Conservation (phyloP, 2,113 vertebrate genomes). For the Mirza zaza region DNA sequence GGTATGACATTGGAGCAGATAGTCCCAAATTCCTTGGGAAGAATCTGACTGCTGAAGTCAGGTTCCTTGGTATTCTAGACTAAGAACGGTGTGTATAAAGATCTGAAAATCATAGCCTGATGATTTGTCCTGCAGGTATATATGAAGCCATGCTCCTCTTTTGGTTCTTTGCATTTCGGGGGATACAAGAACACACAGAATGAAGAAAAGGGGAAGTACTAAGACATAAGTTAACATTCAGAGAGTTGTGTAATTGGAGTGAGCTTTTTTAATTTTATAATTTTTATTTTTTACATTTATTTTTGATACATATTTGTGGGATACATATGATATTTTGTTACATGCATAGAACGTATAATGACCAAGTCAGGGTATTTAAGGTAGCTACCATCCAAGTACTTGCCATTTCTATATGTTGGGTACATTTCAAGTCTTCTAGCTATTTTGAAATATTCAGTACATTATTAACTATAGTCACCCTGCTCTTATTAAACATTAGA, state of each 20-base stretch:
- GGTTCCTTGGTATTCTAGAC: background rate
- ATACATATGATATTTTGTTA: background rate
- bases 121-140: background rate
- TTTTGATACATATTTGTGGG: background rate
- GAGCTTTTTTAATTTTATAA: background rate
- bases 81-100: background rate
- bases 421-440: background rate
- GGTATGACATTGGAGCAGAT: rapidly evolving
- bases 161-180: background rate
- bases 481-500: background rate
- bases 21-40: background rate
- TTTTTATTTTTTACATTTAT: background rate
- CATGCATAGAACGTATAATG: background rate
- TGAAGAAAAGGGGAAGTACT: background rate
- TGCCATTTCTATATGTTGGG: background rate
- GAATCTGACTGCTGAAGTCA: background rate
- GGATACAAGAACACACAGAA: background rate
- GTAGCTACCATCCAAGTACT: background rate
- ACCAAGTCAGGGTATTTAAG: background rate
- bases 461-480: background rate
- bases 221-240: background rate
- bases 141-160: background rate
- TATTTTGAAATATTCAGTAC: background rate
- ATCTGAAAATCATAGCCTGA: background rate
- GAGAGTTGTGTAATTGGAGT: background rate